Base-by-base conservation (phyloP, 2,888 invertebrate species). In the Caradrina clavipalpis region DNA sequence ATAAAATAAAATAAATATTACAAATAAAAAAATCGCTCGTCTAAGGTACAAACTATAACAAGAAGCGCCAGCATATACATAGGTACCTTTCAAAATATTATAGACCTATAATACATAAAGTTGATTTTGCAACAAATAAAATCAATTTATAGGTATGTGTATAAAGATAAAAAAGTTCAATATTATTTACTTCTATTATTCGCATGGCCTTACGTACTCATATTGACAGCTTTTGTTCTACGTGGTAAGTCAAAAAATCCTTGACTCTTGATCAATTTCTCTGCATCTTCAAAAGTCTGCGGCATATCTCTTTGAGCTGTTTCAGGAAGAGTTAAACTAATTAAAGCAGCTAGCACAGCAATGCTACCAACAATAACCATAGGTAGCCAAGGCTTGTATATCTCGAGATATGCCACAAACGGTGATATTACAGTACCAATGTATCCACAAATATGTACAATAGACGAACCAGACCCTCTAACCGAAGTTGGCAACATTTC, bases 281-380 rank as follows among this genome's bases (percentile, higher is more conserved):
- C 94, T 1, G 94, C 90, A 49, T 92, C 93, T 11, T 93, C 91
- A 80, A 94, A 94, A 0, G 93, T 91, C 69, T 94, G 92, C 0
- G 95, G 95, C 89, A 95, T 89, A 64, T 92, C 91, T 73, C 86
- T 91, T 2, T 82, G 84, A 0, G 92, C 91, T 2, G 95, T 95
- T 78, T 95, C 95, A 0, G 95, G 94, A 47, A 95, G 77, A 15
- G 85, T 76, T 4, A 93, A 71, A 2, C 90, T 85, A 5, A 91
- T 58, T 0, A 88, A 15, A 11, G 85, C 89, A 21, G 88, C 90
- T 10, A 88, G 11, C 0, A 82, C 76, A 4, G 91, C 89, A 47
- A 91, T 62, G 10, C 57, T 53, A 0, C 89, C 92, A 26, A 91
- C 77, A 13, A 94, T 77, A 1, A 90, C 80, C 45, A 92, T 83